Evolutionary conservation across 2,797 vertebrate genomes (phyloP), one percentile per base, ranked within the genome.

Genomic region (Knipowitschia caucasica): DNA sequence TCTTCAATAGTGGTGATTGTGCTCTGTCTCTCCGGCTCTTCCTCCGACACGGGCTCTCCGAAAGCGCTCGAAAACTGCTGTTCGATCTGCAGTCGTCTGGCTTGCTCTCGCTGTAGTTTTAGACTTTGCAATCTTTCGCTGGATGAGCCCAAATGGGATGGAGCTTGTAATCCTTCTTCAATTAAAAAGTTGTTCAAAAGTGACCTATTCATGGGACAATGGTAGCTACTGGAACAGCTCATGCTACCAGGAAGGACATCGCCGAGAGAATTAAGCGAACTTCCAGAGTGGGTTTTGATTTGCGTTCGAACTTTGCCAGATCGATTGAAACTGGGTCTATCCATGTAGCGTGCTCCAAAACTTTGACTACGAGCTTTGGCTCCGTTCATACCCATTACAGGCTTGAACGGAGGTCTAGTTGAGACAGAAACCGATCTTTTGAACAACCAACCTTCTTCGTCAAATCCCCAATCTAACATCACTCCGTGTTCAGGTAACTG

Each of bases 301-400:
- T 96, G 94, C 21, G 93, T 96, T 8, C 93, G 87, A 26, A 92
- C 85, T 62, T 91, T 94, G 40, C 91, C 89, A 0, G n/a, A 86
- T 9, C 91, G 56, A 26, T 90, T 81, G 4, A 87, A 85, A 52
- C 88, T 80, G n/a, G n/a, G 80, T 34, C 92, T 92, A 56, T 94
- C 93, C 70, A 91, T 91, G 23, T 89, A 88, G 52, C 92, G 91
- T 11, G 80, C 38, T 2, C 94, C 93, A 71, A 94, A 95, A 65
- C 94, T 95, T 82, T 94, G 93, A 62, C 93, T 95, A 3, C 93
- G 93, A 61, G 92, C 94, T 71, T 95, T 95, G 0, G 93, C 93
- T 20, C 93, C 94, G 3, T 94, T 95, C 93, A n/a, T 95, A 39
- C 94, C 94, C 74, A 96, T 87, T 15, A 94, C 93, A 46, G 94